A percentile compares a stretch with the other conserved stretches of the same genome.
Evolutionary conservation across 2,113 vertebrate species (phyloP).

Genomic region (Setophaga coronata): DNA sequence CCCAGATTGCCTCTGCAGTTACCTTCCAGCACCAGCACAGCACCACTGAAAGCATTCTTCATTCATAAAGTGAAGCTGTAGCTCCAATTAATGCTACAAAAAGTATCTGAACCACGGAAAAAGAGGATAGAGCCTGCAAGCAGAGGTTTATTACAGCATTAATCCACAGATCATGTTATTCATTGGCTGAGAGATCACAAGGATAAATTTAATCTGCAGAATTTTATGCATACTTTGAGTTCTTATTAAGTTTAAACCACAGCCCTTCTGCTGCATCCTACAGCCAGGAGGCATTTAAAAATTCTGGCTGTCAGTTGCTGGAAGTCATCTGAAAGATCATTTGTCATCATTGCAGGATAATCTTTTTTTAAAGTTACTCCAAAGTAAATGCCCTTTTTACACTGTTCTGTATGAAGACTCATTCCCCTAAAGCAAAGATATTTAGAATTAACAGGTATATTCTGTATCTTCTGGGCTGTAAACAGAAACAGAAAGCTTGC

Average conservation of each 20-base stretch:
- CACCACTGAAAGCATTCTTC: background rate
- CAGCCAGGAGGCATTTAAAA: background rate
- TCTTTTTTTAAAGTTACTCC: background rate
- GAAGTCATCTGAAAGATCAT: background rate
- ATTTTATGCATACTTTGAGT: conserved; percentile 25
- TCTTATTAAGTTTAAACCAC: background rate
- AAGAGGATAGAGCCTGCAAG: background rate
- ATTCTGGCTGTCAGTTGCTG: background rate
- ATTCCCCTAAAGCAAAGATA: background rate
- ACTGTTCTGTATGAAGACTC: background rate
- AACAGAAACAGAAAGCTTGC: background rate
- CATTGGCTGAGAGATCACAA: background rate
- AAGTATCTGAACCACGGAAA: background rate
- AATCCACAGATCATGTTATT: background rate
- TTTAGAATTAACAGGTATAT: background rate
- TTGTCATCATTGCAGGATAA: background rate
- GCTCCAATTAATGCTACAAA: background rate
- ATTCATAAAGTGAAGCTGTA: background rate
- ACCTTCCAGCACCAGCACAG: background rate
- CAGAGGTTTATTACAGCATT: background rate
- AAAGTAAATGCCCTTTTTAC: background rate
- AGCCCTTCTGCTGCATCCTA: background rate
- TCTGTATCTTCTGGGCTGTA: background rate
- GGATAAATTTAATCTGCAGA: conserved; percentile 36
- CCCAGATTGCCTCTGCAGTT: background rate